These are phyloP conservation scores for Drosophila pallidifrons DNA, from an alignment of 1,140 invertebrate species.

Conservation along the genomic window DNA sequence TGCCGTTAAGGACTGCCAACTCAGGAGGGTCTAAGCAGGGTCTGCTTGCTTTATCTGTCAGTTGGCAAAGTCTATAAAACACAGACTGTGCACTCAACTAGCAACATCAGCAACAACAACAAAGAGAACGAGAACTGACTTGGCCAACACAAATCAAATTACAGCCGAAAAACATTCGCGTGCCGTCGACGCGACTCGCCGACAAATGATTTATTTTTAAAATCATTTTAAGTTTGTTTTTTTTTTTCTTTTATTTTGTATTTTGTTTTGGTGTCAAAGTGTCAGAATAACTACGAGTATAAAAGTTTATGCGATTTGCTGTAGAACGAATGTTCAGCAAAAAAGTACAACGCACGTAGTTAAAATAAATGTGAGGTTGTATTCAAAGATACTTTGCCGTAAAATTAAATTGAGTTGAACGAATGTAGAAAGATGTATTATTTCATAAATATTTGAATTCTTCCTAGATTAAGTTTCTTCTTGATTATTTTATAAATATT, in stretches of 20 bases:
- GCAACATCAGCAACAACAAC: not conserved
- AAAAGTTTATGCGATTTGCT: not conserved
- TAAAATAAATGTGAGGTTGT: too few relatives aligned
- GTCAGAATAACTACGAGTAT: constrained; percentile 53
- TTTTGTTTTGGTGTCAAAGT: constrained; percentile 46
- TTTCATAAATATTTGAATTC: too few relatives aligned
- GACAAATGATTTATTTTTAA: constrained; percentile 78
- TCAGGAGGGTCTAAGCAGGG: constrained; percentile 20
- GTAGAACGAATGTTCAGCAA: not conserved
- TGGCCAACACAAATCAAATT: constrained; percentile 29
- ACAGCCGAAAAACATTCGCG: constrained; percentile 60
- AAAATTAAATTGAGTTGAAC: too few relatives aligned
- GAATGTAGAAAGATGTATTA: too few relatives aligned
- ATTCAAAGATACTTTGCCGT: too few relatives aligned
- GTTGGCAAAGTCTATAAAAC: constrained; percentile 58
- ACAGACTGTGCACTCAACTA: not conserved
- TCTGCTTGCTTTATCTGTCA: constrained; percentile 58
- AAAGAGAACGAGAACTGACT: not conserved
- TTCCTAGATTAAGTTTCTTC: too few relatives aligned
- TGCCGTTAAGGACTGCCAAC: constrained; percentile 22
- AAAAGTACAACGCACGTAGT: too few relatives aligned
- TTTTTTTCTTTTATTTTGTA: not conserved
- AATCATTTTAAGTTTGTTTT: constrained; percentile 33
- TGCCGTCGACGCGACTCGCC: constrained; percentile 44
- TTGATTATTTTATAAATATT: too few relatives aligned